phyloP scores from a whole-genome alignment of 2,113 vertebrate genomes.

The Okapia johnstoni region DNA sequence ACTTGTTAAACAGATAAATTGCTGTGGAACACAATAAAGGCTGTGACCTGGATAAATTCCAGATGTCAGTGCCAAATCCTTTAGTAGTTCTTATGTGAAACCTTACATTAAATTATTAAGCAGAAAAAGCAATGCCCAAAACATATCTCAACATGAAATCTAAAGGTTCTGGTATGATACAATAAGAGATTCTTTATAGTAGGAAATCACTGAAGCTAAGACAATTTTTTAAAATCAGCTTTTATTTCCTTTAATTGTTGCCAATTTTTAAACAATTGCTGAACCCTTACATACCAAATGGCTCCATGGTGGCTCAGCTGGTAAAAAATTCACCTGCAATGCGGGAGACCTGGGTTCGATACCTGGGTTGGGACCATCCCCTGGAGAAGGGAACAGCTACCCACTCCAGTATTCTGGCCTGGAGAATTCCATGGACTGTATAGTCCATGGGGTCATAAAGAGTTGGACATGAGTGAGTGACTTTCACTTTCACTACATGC shows the following conservation, averaged over 20 bases:
- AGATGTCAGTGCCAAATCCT: constrained; percentile 12
- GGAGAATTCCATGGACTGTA: not conserved
- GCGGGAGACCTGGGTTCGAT: not conserved
- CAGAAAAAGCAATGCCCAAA: not conserved
- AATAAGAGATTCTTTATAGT: not conserved
- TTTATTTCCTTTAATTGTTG: constrained; percentile 31
- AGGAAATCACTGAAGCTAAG: not conserved
- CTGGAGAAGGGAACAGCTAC: not conserved
- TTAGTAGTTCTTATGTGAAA: not conserved
- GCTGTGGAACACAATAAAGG: not conserved
- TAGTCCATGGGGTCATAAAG: not conserved
- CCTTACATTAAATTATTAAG: constrained; percentile 31
- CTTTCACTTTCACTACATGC: not conserved
- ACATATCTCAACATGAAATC: constrained; percentile 23
- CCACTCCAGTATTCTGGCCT: not conserved
- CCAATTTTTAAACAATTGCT: not conserved
- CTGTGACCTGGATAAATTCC: constrained; percentile 21
- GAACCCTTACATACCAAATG: not conserved
- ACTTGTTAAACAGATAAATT: constrained; percentile 10
- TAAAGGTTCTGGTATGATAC: not conserved
- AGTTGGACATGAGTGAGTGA: not conserved
- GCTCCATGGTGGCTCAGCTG: not conserved
- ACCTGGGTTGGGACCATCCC: not conserved
- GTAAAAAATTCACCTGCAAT: not conserved
- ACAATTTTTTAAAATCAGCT: constrained; percentile 22